Evolutionary conservation across 2,113 vertebrate genomes (phyloP).

Genomic region (Nothocercus julius): DNA sequence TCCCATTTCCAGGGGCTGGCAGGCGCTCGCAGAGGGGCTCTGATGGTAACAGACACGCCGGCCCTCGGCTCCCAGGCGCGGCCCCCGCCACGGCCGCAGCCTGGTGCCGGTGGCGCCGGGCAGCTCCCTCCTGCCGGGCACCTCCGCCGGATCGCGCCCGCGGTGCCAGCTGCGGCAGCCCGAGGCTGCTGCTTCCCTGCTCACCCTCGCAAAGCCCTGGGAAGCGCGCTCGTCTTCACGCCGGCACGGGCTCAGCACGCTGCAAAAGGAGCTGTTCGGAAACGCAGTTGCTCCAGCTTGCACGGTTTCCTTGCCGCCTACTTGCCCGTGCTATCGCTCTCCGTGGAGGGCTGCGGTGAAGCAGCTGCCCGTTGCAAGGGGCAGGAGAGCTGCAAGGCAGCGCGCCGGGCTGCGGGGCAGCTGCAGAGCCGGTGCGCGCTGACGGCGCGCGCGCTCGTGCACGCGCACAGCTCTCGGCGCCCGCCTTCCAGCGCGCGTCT

Average conservation of each 20-base stretch:
- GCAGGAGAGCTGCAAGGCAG: neutral
- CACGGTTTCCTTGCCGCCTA: neutral
- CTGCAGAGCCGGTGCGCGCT: neutral
- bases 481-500: neutral
- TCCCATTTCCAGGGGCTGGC: neutral
- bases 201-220: neutral
- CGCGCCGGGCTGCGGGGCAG: neutral
- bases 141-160: rapidly evolving
- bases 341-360: neutral
- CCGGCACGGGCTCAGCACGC: neutral
- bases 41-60: neutral
- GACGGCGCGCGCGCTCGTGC: neutral
- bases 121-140: neutral
- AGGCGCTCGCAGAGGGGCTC: neutral
- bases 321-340: neutral
- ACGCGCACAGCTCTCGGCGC: too few species aligned
- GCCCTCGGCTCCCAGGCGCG: too few species aligned
- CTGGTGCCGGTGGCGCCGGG: rapidly evolving
- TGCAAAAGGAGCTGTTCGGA: neutral
- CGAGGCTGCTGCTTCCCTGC: neutral
- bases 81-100: rapidly evolving
- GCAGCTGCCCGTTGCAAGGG: neutral
- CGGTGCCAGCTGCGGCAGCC: neutral
- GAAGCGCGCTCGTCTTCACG: neutral
- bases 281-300: rapidly evolving